Base-by-base conservation (phyloP, 2,888 invertebrate genomes). In the Orgyia antiqua region DNA sequence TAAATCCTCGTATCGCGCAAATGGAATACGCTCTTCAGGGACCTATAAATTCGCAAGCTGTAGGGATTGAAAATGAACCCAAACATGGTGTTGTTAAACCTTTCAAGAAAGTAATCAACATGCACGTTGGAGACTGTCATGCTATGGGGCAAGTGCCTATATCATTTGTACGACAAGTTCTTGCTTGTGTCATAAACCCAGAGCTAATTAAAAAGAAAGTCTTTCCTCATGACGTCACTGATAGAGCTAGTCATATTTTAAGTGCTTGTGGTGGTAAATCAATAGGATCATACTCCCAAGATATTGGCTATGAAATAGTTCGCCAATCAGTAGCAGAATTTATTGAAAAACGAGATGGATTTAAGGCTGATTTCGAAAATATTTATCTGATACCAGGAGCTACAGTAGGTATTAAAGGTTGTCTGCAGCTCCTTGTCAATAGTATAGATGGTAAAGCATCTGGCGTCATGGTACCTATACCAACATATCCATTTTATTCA, bases 91-190 rank as follows among this genome's bases (percentile, higher is more conserved):
- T 26, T 0, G 0, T 13, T 5, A 39, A 39, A 19, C 31, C 34
- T 0, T 34, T 34, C 8, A 90, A 88, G 26, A 92, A 93, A 76
- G 95, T 97, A 9, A 93, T 97, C 57, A 92, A 94, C 60, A 96
- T 96, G 6, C 97, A 98, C 68, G 95, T 97, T 57, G 97, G 97
- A 18, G 97, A 97, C 76, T 95, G 95, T 46, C 97, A 97, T 84
- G 97, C 97, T 1, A 95, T 94, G 92, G 96, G 96, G 27, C 96
- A 98, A 68, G 79, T 88, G 30, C 97, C 97, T 5, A 89, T 98
- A 35, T 96, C 96, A 1, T 97, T 94, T 69, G 89, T 98, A 33
- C 87, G 97, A 50, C 95, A 97, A 88, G 94, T 96, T 6, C 65
- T 97, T 50, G 91, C 94, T 0, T 66, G 94, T 24, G 91, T 93